Conservation (phyloP, 2,113 vertebrate genomes). For the Campylorhamphus procurvoides region DNA sequence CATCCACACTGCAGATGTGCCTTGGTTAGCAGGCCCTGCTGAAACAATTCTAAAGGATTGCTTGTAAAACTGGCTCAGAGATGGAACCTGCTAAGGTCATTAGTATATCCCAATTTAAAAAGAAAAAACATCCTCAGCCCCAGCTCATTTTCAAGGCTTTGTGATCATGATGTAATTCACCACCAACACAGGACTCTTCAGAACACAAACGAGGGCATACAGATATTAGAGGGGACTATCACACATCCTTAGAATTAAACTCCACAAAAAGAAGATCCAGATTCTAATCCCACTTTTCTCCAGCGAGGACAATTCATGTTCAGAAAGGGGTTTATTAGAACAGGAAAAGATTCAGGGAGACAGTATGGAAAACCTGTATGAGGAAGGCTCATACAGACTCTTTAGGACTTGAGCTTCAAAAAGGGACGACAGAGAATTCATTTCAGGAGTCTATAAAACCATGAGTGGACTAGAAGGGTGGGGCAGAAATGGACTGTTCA, state of each 20-base stretch:
- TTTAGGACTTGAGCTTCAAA: neutral
- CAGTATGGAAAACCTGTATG: neutral
- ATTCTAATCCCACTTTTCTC: neutral
- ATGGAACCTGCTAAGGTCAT: neutral
- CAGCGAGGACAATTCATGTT: accelerated
- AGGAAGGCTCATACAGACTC: neutral
- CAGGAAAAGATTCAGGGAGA: neutral
- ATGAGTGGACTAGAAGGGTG: neutral
- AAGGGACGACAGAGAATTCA: neutral
- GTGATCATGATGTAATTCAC: neutral
- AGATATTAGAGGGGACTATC: neutral
- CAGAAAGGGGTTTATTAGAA: neutral
- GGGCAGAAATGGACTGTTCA: neutral
- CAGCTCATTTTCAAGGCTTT: neutral
- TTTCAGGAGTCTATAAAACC: neutral
- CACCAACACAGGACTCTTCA: neutral
- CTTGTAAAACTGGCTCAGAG: neutral
- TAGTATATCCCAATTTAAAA: neutral
- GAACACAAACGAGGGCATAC: neutral
- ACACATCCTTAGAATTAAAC: neutral
- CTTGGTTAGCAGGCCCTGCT: neutral
- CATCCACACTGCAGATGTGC: neutral
- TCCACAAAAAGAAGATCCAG: neutral
- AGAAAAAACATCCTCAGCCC: neutral
- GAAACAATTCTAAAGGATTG: neutral